Percentiles rank a stretch among this genome's conserved stretches.
Conservation (phyloP, 2,888 invertebrate species). For the Phortica okadai region DNA sequence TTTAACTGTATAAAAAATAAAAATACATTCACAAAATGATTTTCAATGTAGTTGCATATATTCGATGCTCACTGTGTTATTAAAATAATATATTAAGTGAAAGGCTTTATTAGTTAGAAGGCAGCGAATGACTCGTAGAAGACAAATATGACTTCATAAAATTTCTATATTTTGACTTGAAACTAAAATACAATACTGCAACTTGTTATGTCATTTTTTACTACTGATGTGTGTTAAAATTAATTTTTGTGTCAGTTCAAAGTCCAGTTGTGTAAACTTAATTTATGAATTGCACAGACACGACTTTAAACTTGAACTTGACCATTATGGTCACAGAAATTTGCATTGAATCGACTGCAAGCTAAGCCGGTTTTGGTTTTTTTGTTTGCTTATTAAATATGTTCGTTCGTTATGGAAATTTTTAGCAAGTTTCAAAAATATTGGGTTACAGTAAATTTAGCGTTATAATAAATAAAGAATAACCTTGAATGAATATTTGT, state of each 20-base stretch:
- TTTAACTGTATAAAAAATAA: no score
- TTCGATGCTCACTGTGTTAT: no score
- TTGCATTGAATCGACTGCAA: background rate
- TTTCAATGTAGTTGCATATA: no score
- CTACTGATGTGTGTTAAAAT: background rate
- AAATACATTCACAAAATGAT: no score
- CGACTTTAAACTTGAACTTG: slow-evolving; percentile 30
- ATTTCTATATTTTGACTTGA: no score
- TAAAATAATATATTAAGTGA: no score
- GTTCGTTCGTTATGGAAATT: background rate
- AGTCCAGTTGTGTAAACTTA: background rate
- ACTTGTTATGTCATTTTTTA: no score
- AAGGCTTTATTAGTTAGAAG: no score
- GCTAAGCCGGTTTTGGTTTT: background rate
- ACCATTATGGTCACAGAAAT: background rate
- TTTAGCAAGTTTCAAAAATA: background rate
- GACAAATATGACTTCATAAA: no score
- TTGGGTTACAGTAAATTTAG: background rate
- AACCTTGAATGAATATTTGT: background rate
- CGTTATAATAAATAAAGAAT: background rate
- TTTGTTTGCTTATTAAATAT: background rate
- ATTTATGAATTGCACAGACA: background rate
- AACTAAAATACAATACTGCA: no score
- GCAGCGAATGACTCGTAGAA: no score
- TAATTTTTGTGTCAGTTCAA: background rate